Percentiles rank a stretch among this genome's conserved stretches.
These are phyloP conservation scores for Melitaea athalia DNA, from an alignment of 2,888 invertebrate species.

Conservation along the genomic window DNA sequence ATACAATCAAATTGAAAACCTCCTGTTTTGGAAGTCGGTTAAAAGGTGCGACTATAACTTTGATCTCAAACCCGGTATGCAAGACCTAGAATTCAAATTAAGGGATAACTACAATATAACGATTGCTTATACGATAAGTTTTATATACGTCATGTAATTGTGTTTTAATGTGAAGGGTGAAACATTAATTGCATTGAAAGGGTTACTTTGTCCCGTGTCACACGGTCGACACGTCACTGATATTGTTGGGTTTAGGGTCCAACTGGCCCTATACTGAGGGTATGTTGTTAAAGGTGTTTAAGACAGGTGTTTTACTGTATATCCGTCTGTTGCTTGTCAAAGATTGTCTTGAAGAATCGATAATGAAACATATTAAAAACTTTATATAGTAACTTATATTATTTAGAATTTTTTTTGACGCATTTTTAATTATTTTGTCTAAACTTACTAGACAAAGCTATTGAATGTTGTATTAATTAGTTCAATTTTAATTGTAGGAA, in stretches of 20 bases:
- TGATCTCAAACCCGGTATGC: too few species aligned
- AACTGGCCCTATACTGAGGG: not conserved
- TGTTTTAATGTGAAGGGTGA: conserved; percentile 5
- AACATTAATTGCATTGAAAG: not conserved
- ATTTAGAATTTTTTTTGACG: too few species aligned
- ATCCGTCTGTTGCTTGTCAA: not conserved
- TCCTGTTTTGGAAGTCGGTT: too few species aligned
- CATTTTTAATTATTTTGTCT: too few species aligned
- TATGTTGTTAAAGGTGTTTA: not conserved
- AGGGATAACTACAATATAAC: not conserved
- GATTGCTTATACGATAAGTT: not conserved
- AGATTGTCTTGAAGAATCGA: too few species aligned
- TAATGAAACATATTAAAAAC: too few species aligned
- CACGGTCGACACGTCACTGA: conserved; percentile 10
- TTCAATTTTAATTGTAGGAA: too few species aligned
- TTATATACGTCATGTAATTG: not conserved
- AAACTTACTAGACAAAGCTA: too few species aligned
- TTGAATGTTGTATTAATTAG: too few species aligned
- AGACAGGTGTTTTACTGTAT: not conserved
- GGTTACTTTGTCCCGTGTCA: conserved; percentile 5
- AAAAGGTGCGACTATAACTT: too few species aligned
- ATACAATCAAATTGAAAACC: too few species aligned
- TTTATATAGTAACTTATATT: too few species aligned
- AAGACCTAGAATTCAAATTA: not conserved
- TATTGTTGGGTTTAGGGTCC: conserved; percentile 1